Evolutionary conservation across 2,113 vertebrate species (phyloP).

Genomic region (Phycodurus eques): DNA sequence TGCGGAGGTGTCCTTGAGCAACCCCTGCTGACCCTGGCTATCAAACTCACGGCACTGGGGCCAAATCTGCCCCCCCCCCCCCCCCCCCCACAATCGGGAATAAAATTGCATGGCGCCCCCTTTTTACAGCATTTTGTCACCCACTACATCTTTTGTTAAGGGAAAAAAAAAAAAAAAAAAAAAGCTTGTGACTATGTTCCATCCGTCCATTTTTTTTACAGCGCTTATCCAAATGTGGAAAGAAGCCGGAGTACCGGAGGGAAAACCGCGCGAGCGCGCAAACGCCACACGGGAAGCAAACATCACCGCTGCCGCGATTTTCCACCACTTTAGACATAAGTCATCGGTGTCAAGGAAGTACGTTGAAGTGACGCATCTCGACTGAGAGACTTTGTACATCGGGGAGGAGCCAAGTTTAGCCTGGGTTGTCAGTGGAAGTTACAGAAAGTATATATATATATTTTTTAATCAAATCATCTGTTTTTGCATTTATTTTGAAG

Average conservation of each 20-base stretch:
- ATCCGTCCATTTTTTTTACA: background rate
- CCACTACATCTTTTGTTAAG: no score
- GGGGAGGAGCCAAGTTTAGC: background rate
- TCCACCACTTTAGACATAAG: background rate
- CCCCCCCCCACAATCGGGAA: no score
- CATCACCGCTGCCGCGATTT: background rate
- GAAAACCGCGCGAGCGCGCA: background rate
- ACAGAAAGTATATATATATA: background rate
- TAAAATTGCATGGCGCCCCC: no score
- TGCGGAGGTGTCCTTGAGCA: conserved; percentile 39
- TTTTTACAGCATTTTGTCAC: no score
- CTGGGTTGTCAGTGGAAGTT: background rate
- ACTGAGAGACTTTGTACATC: background rate
- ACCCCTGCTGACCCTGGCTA: conserved; percentile 22
- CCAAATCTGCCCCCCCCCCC: background rate
- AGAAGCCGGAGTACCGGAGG: background rate
- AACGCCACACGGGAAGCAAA: background rate
- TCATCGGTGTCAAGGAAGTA: background rate
- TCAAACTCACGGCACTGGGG: background rate
- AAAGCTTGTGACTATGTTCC: no score
- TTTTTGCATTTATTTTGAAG: background rate
- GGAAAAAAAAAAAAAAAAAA: no score
- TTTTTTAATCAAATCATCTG: background rate
- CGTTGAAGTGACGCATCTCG: no score
- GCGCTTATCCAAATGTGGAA: background rate